Conservation (phyloP, 1,140 invertebrate genomes). For the Neodiprion virginianus region DNA sequence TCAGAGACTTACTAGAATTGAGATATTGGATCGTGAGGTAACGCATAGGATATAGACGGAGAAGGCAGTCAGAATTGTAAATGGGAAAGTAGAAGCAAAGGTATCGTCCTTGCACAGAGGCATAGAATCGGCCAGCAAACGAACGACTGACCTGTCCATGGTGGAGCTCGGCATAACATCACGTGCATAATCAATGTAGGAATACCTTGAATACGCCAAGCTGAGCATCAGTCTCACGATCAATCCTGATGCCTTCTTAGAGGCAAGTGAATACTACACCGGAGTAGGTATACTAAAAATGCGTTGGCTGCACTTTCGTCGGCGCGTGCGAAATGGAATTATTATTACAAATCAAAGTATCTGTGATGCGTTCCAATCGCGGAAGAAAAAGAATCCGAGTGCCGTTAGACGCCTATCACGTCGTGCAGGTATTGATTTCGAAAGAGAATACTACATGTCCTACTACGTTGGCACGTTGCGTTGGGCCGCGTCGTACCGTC, state of each 20-base stretch:
- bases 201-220: background rate
- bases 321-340: slow-evolving; percentile 6
- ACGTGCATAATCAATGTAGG: slow-evolving; percentile 1
- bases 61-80: no score
- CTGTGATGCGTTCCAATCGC: background rate
- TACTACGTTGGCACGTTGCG: background rate
- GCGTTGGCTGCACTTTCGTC: background rate
- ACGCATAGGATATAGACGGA: no score
- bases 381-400: background rate
- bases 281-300: no score
- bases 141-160: background rate
- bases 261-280: background rate
- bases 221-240: slow-evolving; percentile 1
- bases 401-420: slow-evolving; percentile 14
- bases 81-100: background rate
- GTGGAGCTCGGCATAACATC: background rate
- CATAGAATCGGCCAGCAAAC: background rate
- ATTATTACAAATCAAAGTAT: background rate
- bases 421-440: background rate
- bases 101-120: background rate
- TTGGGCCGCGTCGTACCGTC: background rate
- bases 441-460: background rate
- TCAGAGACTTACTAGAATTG: no score
- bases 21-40: no score
- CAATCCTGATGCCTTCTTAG: background rate